phyloP scores from a whole-genome alignment of 1,140 invertebrate genomes.

The Rhopalosiphum padi region DNA sequence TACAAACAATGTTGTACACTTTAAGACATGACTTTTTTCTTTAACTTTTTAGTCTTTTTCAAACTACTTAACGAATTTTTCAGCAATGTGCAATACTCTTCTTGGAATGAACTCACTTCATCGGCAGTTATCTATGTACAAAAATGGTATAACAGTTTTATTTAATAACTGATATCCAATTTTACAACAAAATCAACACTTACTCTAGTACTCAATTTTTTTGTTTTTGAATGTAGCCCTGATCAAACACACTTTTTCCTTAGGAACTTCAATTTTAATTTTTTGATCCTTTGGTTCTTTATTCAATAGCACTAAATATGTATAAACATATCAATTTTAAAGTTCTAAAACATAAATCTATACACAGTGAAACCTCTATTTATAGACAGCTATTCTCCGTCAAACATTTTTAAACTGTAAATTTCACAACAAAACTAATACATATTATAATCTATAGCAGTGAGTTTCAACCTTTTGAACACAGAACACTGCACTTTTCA shows the following conservation, averaged over 20 bases:
- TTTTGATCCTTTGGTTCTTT: slow-evolving; percentile 33
- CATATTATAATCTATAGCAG: neutral
- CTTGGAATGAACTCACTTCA: slow-evolving; percentile 43
- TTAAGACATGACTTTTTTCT: slow-evolving; percentile 51
- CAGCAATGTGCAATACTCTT: slow-evolving; percentile 34
- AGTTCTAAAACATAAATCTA: neutral
- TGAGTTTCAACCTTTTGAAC: too few relatives aligned
- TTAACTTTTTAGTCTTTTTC: slow-evolving; percentile 47
- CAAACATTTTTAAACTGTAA: neutral
- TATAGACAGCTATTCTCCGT: neutral
- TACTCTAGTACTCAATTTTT: slow-evolving; percentile 53
- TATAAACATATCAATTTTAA: neutral
- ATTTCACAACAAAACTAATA: neutral
- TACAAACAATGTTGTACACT: neutral
- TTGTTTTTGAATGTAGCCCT: slow-evolving; percentile 50
- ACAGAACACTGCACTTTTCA: too few relatives aligned
- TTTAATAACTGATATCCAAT: neutral
- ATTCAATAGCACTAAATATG: slow-evolving; percentile 38
- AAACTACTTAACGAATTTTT: slow-evolving; percentile 53
- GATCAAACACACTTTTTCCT: slow-evolving; percentile 43
- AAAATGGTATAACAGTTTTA: slow-evolving; percentile 3
- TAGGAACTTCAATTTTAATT: slow-evolving; percentile 42
- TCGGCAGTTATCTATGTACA: slow-evolving; percentile 27
- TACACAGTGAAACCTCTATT: neutral
- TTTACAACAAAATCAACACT: neutral